Conservation (phyloP, 2,888 invertebrate genomes). For the Brachypalpus laphriformis region DNA sequence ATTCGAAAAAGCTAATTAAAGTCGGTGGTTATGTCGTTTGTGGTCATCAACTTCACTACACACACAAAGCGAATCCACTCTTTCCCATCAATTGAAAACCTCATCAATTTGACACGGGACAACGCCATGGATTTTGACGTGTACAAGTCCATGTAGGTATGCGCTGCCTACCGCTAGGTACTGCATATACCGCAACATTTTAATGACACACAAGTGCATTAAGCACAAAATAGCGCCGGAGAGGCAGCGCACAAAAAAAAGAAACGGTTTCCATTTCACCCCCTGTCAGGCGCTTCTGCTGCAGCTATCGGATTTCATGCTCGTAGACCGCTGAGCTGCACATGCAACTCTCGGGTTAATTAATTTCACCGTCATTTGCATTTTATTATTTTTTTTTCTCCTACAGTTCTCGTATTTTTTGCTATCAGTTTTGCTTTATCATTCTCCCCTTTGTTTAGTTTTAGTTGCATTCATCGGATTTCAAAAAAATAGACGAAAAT, state of each 20-base stretch:
- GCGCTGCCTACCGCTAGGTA: slow-evolving; percentile 45
- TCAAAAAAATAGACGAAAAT: slow-evolving; percentile 46
- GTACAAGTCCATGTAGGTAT: slow-evolving; percentile 39
- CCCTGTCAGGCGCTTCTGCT: slow-evolving; percentile 59
- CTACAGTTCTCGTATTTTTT: slow-evolving; percentile 1
- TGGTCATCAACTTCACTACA: slow-evolving; percentile 47
- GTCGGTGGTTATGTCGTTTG: slow-evolving; percentile 61
- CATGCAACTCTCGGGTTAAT: slow-evolving; percentile 70
- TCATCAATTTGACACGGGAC: slow-evolving; percentile 69
- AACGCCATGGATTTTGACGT: slow-evolving; percentile 39
- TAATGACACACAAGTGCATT: slow-evolving; percentile 58
- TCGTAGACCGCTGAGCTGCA: slow-evolving; percentile 54
- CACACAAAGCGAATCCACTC: not conserved
- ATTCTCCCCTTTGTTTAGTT: not conserved
- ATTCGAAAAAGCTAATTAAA: slow-evolving; percentile 44
- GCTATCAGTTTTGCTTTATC: not conserved
- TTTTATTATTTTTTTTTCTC: slow-evolving; percentile 1
- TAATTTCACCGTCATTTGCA: slow-evolving; percentile 74
- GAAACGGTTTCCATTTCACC: slow-evolving; percentile 44
- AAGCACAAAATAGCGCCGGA: not conserved
- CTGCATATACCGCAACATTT: slow-evolving; percentile 56
- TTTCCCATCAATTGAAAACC: slow-evolving; percentile 49
- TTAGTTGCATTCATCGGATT: slow-evolving; percentile 41
- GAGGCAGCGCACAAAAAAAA: not conserved
- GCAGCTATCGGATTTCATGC: slow-evolving; percentile 64